Evolutionary conservation across 1,140 invertebrate genomes (phyloP).

Genomic region (Aethina tumida): DNA sequence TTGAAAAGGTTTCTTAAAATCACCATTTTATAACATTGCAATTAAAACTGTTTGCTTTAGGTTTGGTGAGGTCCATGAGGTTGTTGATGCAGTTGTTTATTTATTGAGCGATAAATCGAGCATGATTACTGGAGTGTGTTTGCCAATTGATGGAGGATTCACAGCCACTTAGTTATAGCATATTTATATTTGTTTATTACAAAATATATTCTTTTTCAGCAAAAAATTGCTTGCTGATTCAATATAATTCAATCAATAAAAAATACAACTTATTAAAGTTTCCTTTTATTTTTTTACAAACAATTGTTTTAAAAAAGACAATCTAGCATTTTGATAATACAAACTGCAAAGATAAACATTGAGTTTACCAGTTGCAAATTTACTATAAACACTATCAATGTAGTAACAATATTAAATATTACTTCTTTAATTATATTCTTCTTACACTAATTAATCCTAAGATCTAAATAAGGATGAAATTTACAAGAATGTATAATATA

Average conservation of each 20-base stretch:
- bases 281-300: slow-evolving; percentile 11
- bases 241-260: too few relatives aligned
- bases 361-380: slow-evolving; percentile 6
- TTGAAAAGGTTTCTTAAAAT: slow-evolving; percentile 47
- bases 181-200: too few relatives aligned
- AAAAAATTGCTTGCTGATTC: too few relatives aligned
- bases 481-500: too few relatives aligned
- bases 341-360: slow-evolving; percentile 6
- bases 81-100: slow-evolving; percentile 70
- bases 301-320: slow-evolving; percentile 13
- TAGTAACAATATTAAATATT: slow-evolving; percentile 21
- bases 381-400: slow-evolving; percentile 22
- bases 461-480: too few relatives aligned
- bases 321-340: slow-evolving; percentile 10
- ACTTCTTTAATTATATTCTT: slow-evolving; percentile 9
- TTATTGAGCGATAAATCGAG: slow-evolving; percentile 76
- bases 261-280: slow-evolving; percentile 6
- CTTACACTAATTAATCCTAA: too few relatives aligned
- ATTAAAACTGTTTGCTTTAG: too few relatives aligned
- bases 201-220: too few relatives aligned
- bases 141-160: too few relatives aligned
- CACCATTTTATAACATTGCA: too few relatives aligned
- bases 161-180: too few relatives aligned
- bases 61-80: slow-evolving; percentile 73
- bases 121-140: too few relatives aligned